These are phyloP conservation scores for Cossypha caffra DNA, from an alignment of 2,797 vertebrate species.

Conservation along the genomic window DNA sequence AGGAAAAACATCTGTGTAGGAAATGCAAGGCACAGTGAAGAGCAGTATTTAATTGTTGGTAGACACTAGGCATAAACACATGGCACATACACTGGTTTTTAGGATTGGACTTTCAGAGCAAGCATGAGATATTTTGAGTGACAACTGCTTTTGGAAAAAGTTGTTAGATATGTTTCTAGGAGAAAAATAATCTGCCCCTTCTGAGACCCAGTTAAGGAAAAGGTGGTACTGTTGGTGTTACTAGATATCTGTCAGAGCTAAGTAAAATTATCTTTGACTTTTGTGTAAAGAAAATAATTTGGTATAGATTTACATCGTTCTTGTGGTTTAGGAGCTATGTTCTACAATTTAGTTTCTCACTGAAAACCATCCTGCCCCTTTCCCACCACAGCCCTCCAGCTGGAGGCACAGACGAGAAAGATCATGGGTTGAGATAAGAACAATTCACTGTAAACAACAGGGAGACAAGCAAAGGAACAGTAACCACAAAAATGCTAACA, in stretches of 20 bases:
- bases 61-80: background rate
- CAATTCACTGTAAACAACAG: background rate
- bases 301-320: background rate
- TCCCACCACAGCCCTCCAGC: background rate
- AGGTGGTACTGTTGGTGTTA: background rate
- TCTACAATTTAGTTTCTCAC: background rate
- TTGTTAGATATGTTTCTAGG: background rate
- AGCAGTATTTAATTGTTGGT: background rate
- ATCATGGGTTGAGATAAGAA: rapidly evolving
- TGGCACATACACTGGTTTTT: background rate
- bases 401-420: background rate
- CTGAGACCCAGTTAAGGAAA: background rate
- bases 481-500: background rate
- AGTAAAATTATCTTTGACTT: background rate
- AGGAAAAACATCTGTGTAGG: background rate
- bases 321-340: background rate
- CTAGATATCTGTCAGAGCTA: background rate
- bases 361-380: background rate
- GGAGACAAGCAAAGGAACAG: rapidly evolving
- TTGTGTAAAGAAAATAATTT: background rate
- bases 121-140: background rate
- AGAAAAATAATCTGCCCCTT: background rate
- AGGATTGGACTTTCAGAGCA: background rate
- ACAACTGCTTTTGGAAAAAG: background rate
- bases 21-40: background rate